Conservation (phyloP, 2,888 invertebrate species). For the Lampropteryx suffumata region DNA sequence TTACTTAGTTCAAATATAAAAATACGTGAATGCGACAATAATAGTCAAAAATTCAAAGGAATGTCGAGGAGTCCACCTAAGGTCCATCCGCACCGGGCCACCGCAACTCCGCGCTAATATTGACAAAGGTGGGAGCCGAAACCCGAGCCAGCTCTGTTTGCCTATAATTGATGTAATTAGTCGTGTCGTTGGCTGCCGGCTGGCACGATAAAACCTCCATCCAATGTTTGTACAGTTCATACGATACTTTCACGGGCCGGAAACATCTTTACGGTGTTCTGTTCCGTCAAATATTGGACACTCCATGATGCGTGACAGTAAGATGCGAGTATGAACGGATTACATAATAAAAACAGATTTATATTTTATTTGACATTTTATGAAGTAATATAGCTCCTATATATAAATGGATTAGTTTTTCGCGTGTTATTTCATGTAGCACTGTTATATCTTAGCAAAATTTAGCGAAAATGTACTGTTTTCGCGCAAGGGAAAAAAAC, state of each 20-base stretch:
- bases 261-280: slow-evolving; percentile 76
- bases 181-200: slow-evolving; percentile 74
- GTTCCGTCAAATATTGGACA: slow-evolving; percentile 77
- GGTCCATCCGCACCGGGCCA: slow-evolving; percentile 22
- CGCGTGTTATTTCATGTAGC: too few relatives aligned
- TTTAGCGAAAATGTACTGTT: too few relatives aligned
- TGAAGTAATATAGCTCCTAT: too few relatives aligned
- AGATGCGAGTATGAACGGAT: slow-evolving; percentile 61
- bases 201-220: slow-evolving; percentile 64
- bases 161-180: slow-evolving; percentile 83
- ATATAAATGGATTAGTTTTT: too few relatives aligned
- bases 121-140: slow-evolving; percentile 78
- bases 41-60: neutral
- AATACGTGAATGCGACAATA: too few relatives aligned
- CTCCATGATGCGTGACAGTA: slow-evolving; percentile 73
- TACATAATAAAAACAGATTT: slow-evolving; percentile 37
- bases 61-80: slow-evolving; percentile 10
- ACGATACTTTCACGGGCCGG: slow-evolving; percentile 78
- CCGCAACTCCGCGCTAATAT: slow-evolving; percentile 67
- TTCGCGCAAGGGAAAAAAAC: too few relatives aligned
- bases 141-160: slow-evolving; percentile 73
- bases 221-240: slow-evolving; percentile 73
- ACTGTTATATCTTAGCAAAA: too few relatives aligned
- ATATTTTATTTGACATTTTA: too few relatives aligned
- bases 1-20: too few relatives aligned